Evolutionary conservation across 2,888 invertebrate species (phyloP), one percentile per base, ranked within the genome.

Genomic region (Drosophila paramelanica): DNA sequence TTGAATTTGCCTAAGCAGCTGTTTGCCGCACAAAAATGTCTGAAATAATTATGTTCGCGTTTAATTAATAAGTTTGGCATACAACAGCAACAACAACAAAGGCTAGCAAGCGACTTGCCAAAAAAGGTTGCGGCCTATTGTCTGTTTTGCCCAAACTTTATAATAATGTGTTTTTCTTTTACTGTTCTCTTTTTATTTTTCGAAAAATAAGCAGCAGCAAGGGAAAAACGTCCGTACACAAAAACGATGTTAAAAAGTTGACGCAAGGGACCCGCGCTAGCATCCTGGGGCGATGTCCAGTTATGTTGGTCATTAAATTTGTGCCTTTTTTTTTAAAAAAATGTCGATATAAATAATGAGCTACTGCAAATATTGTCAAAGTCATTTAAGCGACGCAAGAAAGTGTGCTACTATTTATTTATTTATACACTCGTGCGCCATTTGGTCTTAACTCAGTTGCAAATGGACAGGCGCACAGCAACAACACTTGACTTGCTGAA

Each of bases 291-390:
- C 70, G 27, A 55, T 67, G 75, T 43, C 59, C 78, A 68, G 58
- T 85, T 71, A 64, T 72, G 72, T 64, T 56, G 67, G 77, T 80
- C 82, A 86, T 83, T 88, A 86, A 77, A 85, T 77, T 79, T 72
- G 53, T 74, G 53, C 46, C 69, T 25, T n/a, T 14, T 46, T 39
- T 14, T 46, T 38, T n/a, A n/a, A 17, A 17, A 13, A 17, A 27
- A 69, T 61, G 73, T 81, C 67, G 51, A 84, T 84, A 74, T 85
- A 74, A 85, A 85, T 88, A 83, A 83, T 83, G 88, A 82, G 59
- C 33, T 27, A 20, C 38, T 14, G 68, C 64, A 76, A 65, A 73
- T 73, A 66, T 51, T 68, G 66, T 75, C 46, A 55, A 59, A 61
- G 52, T 60, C 62, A 53, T 59, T 81, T 47, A 20, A 50, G 14